phyloP scores from a whole-genome alignment of 2,797 vertebrate species.

The Cichlasoma orientale region DNA sequence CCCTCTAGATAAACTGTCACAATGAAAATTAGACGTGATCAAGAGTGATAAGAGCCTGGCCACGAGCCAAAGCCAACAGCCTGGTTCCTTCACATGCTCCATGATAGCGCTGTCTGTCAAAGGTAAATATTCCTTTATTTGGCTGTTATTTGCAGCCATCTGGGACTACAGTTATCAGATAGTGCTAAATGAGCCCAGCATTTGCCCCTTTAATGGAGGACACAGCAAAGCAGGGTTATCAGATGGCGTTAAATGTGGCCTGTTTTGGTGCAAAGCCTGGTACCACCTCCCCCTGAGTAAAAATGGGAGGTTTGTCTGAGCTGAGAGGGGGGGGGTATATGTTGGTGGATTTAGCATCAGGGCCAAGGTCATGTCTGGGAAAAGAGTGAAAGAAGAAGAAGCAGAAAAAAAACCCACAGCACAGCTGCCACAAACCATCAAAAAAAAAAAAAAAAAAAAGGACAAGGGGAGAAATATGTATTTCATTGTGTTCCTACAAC shows the following conservation, averaged over 20 bases:
- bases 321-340: slow-evolving; percentile 12
- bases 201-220: slow-evolving; percentile 22
- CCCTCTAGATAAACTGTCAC: slow-evolving; percentile 39
- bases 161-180: slow-evolving; percentile 42
- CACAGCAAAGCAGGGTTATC: slow-evolving; percentile 49
- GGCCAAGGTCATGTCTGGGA: slow-evolving; percentile 74
- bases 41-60: slow-evolving; percentile 41
- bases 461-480: slow-evolving; percentile 47
- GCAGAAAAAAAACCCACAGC: slow-evolving; percentile 28
- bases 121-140: slow-evolving; percentile 32
- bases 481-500: slow-evolving; percentile 73
- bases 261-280: slow-evolving; percentile 22
- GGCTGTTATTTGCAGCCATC: slow-evolving; percentile 17
- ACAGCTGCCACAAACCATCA: slow-evolving; percentile 74
- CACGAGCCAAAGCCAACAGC: slow-evolving; percentile 35
- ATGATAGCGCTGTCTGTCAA: slow-evolving; percentile 32
- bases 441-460: slow-evolving; percentile 20
- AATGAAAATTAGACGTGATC: slow-evolving; percentile 28
- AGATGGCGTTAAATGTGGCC: slow-evolving; percentile 55
- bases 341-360: slow-evolving; percentile 55
- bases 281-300: slow-evolving; percentile 7
- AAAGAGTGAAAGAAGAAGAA: slow-evolving; percentile 58
- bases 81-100: background rate
- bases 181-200: slow-evolving; percentile 46
- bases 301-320: slow-evolving; percentile 46